Base-by-base conservation (phyloP, 2,888 invertebrate genomes). In the Scaeva pyrastri region DNA sequence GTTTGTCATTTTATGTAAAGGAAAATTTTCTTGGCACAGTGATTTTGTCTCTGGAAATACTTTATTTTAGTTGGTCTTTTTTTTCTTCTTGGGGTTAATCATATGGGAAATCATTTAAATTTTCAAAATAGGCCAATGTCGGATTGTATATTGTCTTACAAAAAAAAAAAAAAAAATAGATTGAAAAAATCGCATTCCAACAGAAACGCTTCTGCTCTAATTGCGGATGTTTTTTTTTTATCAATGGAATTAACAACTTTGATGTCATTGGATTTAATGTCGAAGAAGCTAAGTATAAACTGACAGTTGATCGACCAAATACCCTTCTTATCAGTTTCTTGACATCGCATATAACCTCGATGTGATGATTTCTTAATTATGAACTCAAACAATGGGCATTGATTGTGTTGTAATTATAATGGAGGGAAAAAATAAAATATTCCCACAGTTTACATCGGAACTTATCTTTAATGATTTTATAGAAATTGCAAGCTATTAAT, bases 81-180 rank as follows among this genome's bases (percentile, higher is more conserved):
- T 39, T 31, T 60, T 2, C 14, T 14, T 52, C 2, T 23, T 39
- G 12, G 12, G 39, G 39, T 2, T 14, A 52, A 14, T 14, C 56
- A 16, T 16, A 55, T 62, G n/a, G 62, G 62, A 56, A 62, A 62
- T 19, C 52, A 75, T 80, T 26, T 12, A 55, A 55, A 55, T 21
- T 21, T 39, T 41, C 19, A 26, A 76, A 71, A 72, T 31, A 71
- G 81, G 76, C 76, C 81, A 82, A 41, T 82, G 76, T 50, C 76
- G 71, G 41, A 50, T 39, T 23, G 52, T 62, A 31, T 31, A 31
- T 31, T 31, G 31, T 7, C 31, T 31, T 31, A 31, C 5, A 8
- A 31, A 31, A 2, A 31, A 31, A 31, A 31, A n/a, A n/a, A n/a
- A n/a, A n/a, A n/a, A n/a, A n/a, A n/a, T n/a, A n/a, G n/a, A n/a